Evolutionary conservation across 2,797 vertebrate genomes (phyloP).

Genomic region (Fundulus diaphanus): DNA sequence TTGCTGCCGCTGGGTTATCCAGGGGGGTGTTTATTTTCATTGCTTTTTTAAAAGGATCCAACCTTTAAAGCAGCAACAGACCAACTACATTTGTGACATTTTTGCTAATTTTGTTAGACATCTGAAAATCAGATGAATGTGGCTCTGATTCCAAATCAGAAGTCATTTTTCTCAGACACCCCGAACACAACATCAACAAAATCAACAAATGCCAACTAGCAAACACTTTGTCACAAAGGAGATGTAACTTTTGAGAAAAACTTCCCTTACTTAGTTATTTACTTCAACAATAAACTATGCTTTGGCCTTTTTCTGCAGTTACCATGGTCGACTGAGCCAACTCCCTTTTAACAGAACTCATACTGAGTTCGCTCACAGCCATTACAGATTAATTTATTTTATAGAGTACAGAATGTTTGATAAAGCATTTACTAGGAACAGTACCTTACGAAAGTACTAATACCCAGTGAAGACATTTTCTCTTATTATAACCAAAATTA

Average conservation of each 20-base stretch:
- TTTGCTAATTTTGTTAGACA: conserved; percentile 1
- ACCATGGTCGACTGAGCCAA: background rate
- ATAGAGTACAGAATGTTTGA: background rate
- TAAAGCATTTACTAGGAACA: background rate
- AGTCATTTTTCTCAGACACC: background rate
- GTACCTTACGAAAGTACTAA: background rate
- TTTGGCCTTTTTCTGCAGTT: background rate
- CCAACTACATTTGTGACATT: background rate
- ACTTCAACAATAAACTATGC: background rate
- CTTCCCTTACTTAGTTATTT: background rate
- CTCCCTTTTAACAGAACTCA: too few relatives aligned
- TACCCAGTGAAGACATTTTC: background rate
- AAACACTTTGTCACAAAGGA: background rate
- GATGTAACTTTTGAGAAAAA: background rate
- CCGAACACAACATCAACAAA: background rate
- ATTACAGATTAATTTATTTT: background rate
- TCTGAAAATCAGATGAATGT: background rate
- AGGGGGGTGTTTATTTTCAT: background rate
- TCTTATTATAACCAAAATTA: background rate
- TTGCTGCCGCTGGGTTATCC: background rate
- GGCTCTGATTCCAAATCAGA: background rate
- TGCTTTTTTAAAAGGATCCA: conserved; percentile 1
- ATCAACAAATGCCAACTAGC: background rate
- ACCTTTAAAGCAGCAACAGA: conserved; percentile 5
- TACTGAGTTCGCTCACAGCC: background rate